phyloP scores from a whole-genome alignment of 2,888 invertebrate species.

The Drosophila conformis region DNA sequence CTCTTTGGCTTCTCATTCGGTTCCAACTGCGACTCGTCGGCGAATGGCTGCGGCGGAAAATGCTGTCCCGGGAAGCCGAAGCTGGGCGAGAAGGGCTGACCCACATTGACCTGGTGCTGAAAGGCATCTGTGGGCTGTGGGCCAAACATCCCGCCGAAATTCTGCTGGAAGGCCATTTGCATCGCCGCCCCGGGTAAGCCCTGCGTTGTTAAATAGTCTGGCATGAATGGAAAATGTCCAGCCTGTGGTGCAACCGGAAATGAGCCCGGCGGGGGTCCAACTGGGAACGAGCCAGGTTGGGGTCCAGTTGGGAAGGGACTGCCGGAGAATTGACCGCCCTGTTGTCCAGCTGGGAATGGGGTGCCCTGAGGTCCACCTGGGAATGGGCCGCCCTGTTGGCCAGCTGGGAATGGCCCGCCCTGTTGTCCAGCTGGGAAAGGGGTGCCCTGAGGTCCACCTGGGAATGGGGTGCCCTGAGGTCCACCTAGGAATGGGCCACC shows the following conservation, averaged over 20 bases:
- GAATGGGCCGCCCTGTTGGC: not conserved
- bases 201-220: conserved; percentile 59
- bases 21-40: conserved; percentile 48
- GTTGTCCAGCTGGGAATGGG: conserved; percentile 28
- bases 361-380: conserved; percentile 7
- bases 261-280: conserved; percentile 6
- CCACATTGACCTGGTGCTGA: conserved; percentile 43
- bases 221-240: conserved; percentile 22
- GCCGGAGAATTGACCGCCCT: conserved; percentile 11
- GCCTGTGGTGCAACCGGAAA: conserved; percentile 25
- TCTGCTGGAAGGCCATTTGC: conserved; percentile 48
- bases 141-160: conserved; percentile 35
- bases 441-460: conserved; percentile 5
- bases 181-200: conserved; percentile 51
- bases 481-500: conserved; percentile 1
- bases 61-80: conserved; percentile 59
- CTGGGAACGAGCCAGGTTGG: conserved; percentile 24
- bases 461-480: conserved; percentile 13
- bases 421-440: not conserved
- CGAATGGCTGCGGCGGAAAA: conserved; percentile 42
- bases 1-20: conserved; percentile 2
- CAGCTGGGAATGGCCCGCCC: conserved; percentile 7
- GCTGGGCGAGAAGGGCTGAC: conserved; percentile 55
- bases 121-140: conserved; percentile 41
- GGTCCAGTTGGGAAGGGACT: conserved; percentile 12